phyloP scores from a whole-genome alignment of 1,140 invertebrate genomes.

The Sesamia nonagrioides region DNA sequence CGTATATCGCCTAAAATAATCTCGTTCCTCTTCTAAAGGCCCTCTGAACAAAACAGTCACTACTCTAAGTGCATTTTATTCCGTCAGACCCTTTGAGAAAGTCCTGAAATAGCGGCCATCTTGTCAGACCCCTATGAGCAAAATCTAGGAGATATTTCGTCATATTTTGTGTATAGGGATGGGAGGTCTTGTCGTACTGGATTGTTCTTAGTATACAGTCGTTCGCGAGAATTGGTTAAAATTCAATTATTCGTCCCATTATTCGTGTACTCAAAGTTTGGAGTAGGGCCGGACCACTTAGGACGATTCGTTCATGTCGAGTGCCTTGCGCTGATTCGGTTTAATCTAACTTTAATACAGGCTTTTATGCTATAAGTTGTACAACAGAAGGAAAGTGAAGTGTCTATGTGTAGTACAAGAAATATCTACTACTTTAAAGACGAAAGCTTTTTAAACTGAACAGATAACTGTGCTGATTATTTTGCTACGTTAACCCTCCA shows the following conservation, averaged over 20 bases:
- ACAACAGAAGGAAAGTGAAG: constrained; percentile 9
- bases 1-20: constrained; percentile 67
- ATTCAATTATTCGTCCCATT: constrained; percentile 73
- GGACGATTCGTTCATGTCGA: constrained; percentile 55
- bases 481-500: too few species aligned
- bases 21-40: constrained; percentile 63
- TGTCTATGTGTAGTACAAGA: background rate
- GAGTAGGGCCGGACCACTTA: constrained; percentile 60
- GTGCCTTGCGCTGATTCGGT: constrained; percentile 55
- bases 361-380: constrained; percentile 48
- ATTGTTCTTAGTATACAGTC: constrained; percentile 53
- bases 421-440: background rate
- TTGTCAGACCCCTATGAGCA: constrained; percentile 41
- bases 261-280: constrained; percentile 65
- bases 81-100: constrained; percentile 66
- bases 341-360: constrained; percentile 63
- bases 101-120: constrained; percentile 52
- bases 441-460: too few species aligned
- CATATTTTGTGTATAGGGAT: constrained; percentile 19
- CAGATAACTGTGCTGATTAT: too few species aligned
- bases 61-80: constrained; percentile 75
- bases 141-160: constrained; percentile 2
- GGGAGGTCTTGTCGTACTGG: constrained; percentile 51
- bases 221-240: constrained; percentile 68
- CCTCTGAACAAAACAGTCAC: constrained; percentile 68